A percentile compares a stretch with the other conserved stretches of the same genome.
Evolutionary conservation across 2,888 invertebrate species (phyloP).

Genomic region (Calliphora vomitoria): DNA sequence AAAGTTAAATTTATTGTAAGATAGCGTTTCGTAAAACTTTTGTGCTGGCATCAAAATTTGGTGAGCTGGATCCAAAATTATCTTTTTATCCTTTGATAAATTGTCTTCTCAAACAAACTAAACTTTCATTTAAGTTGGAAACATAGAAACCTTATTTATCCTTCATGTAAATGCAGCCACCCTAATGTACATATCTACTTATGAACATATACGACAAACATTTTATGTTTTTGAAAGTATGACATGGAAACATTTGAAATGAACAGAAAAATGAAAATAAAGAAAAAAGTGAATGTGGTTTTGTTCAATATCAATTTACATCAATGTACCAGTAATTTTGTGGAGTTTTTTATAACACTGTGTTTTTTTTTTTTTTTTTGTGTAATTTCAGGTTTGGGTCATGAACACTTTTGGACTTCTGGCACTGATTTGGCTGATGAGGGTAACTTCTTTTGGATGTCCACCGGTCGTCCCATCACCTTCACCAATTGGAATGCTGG

Average conservation of each 20-base stretch:
- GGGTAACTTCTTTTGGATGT: conserved; percentile 97
- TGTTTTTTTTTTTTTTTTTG: conserved; percentile 9
- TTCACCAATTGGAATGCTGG: conserved; percentile 98
- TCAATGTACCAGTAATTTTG: conserved; percentile 4
- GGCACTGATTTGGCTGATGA: conserved; percentile 96
- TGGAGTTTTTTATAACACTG: conserved; percentile 25
- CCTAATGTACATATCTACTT: neutral
- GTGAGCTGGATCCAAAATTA: too few relatives aligned
- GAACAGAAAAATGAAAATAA: conserved; percentile 7
- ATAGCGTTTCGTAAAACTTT: too few relatives aligned
- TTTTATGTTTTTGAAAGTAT: conserved; percentile 42
- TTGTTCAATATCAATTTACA: conserved; percentile 55
- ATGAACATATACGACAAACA: neutral
- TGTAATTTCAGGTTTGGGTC: conserved; percentile 89
- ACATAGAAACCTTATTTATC: too few relatives aligned
- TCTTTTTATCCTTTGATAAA: too few relatives aligned
- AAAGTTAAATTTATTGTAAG: neutral
- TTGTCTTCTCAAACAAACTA: too few relatives aligned
- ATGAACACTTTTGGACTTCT: conserved; percentile 97
- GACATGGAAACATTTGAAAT: conserved; percentile 18
- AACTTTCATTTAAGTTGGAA: too few relatives aligned
- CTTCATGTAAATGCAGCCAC: too few relatives aligned
- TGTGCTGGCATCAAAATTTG: too few relatives aligned
- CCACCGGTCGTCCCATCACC: conserved; percentile 93
- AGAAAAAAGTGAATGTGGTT: conserved; percentile 57